phyloP scores from a whole-genome alignment of 2,113 vertebrate species.

The Pseudorhombus dupliciocellatus region DNA sequence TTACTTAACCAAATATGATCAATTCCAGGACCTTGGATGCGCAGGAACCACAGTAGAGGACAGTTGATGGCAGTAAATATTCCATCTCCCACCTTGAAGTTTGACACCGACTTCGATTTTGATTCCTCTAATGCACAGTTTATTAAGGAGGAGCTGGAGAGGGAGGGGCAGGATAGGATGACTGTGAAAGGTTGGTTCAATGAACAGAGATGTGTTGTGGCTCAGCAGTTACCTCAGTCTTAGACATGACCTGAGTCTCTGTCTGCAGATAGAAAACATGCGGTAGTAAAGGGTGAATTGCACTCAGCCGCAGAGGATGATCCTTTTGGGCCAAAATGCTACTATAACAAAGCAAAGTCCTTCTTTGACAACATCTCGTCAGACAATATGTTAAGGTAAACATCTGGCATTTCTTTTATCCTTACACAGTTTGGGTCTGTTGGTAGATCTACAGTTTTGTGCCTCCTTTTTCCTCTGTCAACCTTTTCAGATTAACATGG shows the following conservation, averaged over 20 bases:
- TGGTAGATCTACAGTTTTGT: not conserved
- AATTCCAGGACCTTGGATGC: slow-evolving; percentile 84
- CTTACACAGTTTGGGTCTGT: not conserved
- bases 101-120: slow-evolving; percentile 98
- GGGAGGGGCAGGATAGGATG: slow-evolving; percentile 85
- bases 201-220: not conserved
- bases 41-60: slow-evolving; percentile 88
- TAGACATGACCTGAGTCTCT: slow-evolving; percentile 3
- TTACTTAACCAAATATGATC: too few species aligned
- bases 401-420: not conserved
- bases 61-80: slow-evolving; percentile 83
- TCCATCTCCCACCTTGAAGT: slow-evolving; percentile 89
- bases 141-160: slow-evolving; percentile 91
- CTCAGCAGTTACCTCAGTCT: too few species aligned
- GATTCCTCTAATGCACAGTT: slow-evolving; percentile 97
- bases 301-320: slow-evolving; percentile 79
- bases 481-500: slow-evolving; percentile 87
- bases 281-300: slow-evolving; percentile 78
- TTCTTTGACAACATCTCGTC: slow-evolving; percentile 98
- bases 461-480: not conserved
- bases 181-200: slow-evolving; percentile 85
- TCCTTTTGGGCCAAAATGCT: slow-evolving; percentile 88
- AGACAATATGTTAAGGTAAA: slow-evolving; percentile 90
- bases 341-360: slow-evolving; percentile 95
- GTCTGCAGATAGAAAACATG: slow-evolving; percentile 81